Conservation (phyloP, 2,113 vertebrate species). For the Seriola rivoliana region DNA sequence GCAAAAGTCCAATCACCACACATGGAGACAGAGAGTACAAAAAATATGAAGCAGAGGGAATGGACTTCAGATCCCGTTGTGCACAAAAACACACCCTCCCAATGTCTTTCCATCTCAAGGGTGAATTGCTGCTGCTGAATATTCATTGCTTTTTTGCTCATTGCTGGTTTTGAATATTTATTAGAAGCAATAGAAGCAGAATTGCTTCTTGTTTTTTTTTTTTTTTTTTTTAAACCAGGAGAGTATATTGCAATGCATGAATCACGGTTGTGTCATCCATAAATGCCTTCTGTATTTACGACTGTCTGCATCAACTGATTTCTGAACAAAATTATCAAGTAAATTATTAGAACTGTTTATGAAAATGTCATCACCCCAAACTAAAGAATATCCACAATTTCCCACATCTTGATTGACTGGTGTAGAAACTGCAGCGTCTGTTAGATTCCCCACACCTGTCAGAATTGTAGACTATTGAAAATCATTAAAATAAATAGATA, state of each 20-base stretch:
- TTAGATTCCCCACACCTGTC: not conserved
- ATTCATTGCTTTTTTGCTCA: constrained; percentile 44
- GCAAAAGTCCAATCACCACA: constrained; percentile 4
- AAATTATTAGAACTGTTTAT: not conserved
- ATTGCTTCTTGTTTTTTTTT: not conserved
- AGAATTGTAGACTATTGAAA: not conserved
- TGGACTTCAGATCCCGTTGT: not conserved
- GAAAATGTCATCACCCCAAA: not conserved
- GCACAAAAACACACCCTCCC: not conserved
- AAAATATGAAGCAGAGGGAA: not conserved
- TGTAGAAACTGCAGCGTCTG: not conserved
- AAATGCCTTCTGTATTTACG: not conserved
- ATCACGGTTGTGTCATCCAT: not conserved
- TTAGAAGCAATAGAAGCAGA: not conserved
- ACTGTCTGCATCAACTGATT: not conserved
- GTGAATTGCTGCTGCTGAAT: constrained; percentile 52
- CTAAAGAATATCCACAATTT: not conserved
- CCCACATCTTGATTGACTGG: not conserved
- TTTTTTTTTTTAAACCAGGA: not conserved
- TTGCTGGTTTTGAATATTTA: constrained; percentile 57
- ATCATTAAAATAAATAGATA: no score
- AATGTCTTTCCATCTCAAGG: constrained; percentile 23
- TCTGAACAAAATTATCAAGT: not conserved
- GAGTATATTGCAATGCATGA: not conserved
- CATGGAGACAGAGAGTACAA: not conserved